A percentile compares a stretch with the other conserved stretches of the same genome.
These are phyloP conservation scores for Drosophila formosana DNA, from an alignment of 2,888 invertebrate genomes.

Conservation along the genomic window DNA sequence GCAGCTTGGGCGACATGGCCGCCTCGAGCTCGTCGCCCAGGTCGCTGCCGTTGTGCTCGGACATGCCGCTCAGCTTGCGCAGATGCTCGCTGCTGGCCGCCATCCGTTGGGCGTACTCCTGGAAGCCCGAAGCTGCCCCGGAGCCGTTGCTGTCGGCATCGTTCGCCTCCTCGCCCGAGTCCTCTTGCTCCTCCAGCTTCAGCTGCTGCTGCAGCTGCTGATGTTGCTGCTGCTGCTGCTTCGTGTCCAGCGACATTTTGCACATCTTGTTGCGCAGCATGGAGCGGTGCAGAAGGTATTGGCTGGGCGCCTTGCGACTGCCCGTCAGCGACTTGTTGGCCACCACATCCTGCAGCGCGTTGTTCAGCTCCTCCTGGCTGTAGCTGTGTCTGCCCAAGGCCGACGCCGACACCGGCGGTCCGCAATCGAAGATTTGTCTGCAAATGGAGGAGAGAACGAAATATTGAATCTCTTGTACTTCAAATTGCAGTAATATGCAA, in stretches of 20 bases:
- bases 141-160: slow-evolving; percentile 86
- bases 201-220: slow-evolving; percentile 71
- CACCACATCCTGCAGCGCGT: slow-evolving; percentile 97
- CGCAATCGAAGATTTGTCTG: slow-evolving; percentile 89
- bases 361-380: slow-evolving; percentile 97
- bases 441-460: slow-evolving; percentile 19
- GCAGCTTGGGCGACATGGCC: slow-evolving; percentile 56
- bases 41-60: slow-evolving; percentile 77
- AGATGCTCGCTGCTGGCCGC: slow-evolving; percentile 67
- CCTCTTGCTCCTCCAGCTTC: slow-evolving; percentile 75
- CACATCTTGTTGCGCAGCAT: slow-evolving; percentile 98
- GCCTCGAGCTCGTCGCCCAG: slow-evolving; percentile 56
- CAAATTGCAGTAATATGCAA: too few species aligned
- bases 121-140: slow-evolving; percentile 72
- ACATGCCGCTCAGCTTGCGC: slow-evolving; percentile 67
- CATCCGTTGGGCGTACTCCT: slow-evolving; percentile 66
- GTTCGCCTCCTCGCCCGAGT: slow-evolving; percentile 84
- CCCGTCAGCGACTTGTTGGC: slow-evolving; percentile 95
- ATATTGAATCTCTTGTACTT: too few species aligned
- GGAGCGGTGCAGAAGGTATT: slow-evolving; percentile 98
- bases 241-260: slow-evolving; percentile 88
- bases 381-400: slow-evolving; percentile 89
- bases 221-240: slow-evolving; percentile 58
- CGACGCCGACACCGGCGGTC: slow-evolving; percentile 83
- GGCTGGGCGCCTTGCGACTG: slow-evolving; percentile 95